A percentile compares a stretch with the other conserved stretches of the same genome.
phyloP scores from a whole-genome alignment of 1,140 invertebrate species.

The Nephotettix cincticeps region DNA sequence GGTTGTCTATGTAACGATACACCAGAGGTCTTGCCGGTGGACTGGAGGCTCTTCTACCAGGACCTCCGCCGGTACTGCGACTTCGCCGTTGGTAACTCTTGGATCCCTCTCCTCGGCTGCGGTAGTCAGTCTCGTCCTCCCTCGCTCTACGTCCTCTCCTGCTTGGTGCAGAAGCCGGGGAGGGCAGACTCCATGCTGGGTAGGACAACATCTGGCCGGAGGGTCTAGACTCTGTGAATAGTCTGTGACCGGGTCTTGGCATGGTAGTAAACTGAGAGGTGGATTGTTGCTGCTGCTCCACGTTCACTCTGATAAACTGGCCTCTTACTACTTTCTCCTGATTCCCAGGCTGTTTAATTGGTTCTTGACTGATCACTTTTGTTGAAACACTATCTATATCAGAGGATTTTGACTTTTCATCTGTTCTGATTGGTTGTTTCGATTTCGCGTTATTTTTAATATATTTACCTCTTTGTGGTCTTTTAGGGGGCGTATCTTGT shows the following conservation, averaged over 20 bases:
- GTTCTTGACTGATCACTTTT: neutral
- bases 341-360: slow-evolving; percentile 2
- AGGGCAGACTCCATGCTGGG: slow-evolving; percentile 16
- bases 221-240: neutral
- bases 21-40: slow-evolving; percentile 27
- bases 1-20: slow-evolving; percentile 35
- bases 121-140: slow-evolving; percentile 13
- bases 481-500: slow-evolving; percentile 30
- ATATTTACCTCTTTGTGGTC: slow-evolving; percentile 36
- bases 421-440: neutral
- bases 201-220: slow-evolving; percentile 17
- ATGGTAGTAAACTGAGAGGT: too few relatives aligned
- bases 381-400: neutral
- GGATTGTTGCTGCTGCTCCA: slow-evolving; percentile 17
- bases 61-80: slow-evolving; percentile 23
- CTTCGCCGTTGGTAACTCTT: neutral
- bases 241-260: neutral
- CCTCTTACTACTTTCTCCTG: slow-evolving; percentile 38
- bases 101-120: neutral
- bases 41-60: neutral
- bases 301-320: slow-evolving; percentile 37
- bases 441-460: slow-evolving; percentile 14
- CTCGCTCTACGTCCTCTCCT: neutral
- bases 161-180: neutral
- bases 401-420: neutral